Evolutionary conservation across 35 echinoderm and acorn worm genomes (phyloP).

Genomic region (Lytechinus variegatus): DNA sequence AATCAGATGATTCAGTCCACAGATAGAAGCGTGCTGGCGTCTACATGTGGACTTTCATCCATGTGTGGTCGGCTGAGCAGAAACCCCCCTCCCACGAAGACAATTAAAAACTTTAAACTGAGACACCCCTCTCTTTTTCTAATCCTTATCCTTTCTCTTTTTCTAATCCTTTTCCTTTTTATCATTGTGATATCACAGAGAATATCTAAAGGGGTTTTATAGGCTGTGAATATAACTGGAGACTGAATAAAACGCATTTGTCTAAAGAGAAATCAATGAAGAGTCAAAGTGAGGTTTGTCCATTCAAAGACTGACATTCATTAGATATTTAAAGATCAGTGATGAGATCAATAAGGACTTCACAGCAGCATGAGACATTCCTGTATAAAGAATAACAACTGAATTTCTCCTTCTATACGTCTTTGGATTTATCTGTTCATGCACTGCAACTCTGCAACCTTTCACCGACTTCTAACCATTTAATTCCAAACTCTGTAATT

Average conservation of each 20-base stretch:
- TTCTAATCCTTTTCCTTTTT: not conserved
- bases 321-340: not conserved
- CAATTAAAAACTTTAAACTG: not conserved
- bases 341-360: not conserved
- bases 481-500: not conserved
- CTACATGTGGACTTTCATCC: not conserved
- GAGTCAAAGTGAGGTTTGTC: not conserved
- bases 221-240: not conserved
- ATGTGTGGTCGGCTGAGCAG: constrained; percentile 2
- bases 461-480: not conserved
- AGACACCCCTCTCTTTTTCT: not conserved
- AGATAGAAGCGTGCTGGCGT: not conserved
- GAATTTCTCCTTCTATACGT: not conserved
- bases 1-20: not conserved
- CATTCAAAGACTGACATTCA: not conserved
- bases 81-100: not conserved
- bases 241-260: not conserved
- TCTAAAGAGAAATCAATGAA: not conserved
- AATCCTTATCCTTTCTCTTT: not conserved
- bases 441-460: not conserved
- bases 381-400: not conserved
- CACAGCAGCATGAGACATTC: not conserved
- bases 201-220: not conserved
- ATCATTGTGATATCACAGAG: not conserved
- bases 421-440: not conserved